phyloP scores from a whole-genome alignment of 2,888 invertebrate genomes.

The Arctia plantaginis region DNA sequence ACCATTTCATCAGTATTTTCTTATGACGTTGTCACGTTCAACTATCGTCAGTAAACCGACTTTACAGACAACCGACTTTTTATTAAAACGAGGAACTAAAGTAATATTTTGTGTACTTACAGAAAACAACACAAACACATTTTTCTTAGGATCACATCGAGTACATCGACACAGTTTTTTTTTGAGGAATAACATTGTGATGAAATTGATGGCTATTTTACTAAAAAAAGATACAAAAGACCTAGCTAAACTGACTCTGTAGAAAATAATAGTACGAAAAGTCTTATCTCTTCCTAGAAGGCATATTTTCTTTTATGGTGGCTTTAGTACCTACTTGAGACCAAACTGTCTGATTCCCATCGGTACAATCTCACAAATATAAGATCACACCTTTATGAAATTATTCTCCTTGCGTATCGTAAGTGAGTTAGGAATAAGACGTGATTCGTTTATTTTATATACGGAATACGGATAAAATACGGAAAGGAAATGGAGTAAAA shows the following conservation, averaged over 20 bases:
- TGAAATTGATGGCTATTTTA: neutral
- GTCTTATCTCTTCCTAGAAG: neutral
- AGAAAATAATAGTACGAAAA: too few relatives aligned
- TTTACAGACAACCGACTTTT: too few relatives aligned
- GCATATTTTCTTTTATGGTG: neutral
- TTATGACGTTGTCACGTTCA: too few relatives aligned
- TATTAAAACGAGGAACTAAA: too few relatives aligned
- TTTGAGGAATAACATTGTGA: neutral
- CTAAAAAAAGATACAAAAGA: neutral
- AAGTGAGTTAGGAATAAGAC: constrained; percentile 29
- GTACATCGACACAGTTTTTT: too few relatives aligned
- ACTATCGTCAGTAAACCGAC: too few relatives aligned
- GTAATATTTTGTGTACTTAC: too few relatives aligned
- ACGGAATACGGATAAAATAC: neutral
- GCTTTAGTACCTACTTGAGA: constrained; percentile 17
- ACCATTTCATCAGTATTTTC: too few relatives aligned
- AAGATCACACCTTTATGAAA: constrained; percentile 27
- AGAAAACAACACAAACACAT: too few relatives aligned
- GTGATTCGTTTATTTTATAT: constrained; percentile 31
- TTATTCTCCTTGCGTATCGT: constrained; percentile 23
- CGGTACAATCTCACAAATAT: constrained; percentile 19
- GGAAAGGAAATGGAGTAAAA: constrained; percentile 12
- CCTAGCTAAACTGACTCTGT: too few relatives aligned
- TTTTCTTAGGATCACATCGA: too few relatives aligned
- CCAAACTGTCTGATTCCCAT: constrained; percentile 20